These are phyloP conservation scores for Drosophila maculinotata DNA, from an alignment of 2,888 invertebrate species.

Conservation along the genomic window DNA sequence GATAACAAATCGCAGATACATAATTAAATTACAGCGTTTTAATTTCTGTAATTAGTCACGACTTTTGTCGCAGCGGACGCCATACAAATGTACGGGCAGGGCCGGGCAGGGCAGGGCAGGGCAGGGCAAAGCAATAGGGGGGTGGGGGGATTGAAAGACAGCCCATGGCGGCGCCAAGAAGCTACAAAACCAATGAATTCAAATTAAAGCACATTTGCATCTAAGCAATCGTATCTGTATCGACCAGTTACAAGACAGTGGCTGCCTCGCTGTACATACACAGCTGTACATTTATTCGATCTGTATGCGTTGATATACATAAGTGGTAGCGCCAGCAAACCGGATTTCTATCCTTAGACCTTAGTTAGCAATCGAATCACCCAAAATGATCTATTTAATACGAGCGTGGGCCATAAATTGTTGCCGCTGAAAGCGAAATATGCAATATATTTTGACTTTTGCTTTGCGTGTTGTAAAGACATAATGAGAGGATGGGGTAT, in stretches of 20 bases:
- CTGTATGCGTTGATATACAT: constrained; percentile 28
- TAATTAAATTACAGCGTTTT: constrained; percentile 86
- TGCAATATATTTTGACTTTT: constrained; percentile 65
- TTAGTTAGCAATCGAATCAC: constrained; percentile 49
- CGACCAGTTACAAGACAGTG: constrained; percentile 25
- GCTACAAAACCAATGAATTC: constrained; percentile 50
- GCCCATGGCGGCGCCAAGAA: constrained; percentile 62
- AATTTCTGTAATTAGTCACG: constrained; percentile 86
- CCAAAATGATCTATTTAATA: constrained; percentile 76
- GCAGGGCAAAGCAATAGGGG: neutral
- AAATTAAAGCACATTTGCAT: constrained; percentile 68
- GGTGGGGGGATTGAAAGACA: constrained; percentile 1
- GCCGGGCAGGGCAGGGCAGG: constrained; percentile 19
- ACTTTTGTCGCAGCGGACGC: constrained; percentile 74
- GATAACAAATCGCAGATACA: constrained; percentile 85
- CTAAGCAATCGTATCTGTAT: constrained; percentile 57
- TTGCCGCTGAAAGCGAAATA: constrained; percentile 50
- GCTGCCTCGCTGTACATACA: constrained; percentile 1
- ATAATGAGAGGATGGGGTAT: neutral
- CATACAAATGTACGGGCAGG: neutral
- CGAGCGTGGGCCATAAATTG: constrained; percentile 66
- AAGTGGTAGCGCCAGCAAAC: constrained; percentile 1
- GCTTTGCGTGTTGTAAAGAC: constrained; percentile 56
- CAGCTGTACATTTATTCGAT: constrained; percentile 35
- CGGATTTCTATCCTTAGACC: constrained; percentile 22